phyloP scores from a whole-genome alignment of 2,113 vertebrate genomes.

The Cottus gobio region DNA sequence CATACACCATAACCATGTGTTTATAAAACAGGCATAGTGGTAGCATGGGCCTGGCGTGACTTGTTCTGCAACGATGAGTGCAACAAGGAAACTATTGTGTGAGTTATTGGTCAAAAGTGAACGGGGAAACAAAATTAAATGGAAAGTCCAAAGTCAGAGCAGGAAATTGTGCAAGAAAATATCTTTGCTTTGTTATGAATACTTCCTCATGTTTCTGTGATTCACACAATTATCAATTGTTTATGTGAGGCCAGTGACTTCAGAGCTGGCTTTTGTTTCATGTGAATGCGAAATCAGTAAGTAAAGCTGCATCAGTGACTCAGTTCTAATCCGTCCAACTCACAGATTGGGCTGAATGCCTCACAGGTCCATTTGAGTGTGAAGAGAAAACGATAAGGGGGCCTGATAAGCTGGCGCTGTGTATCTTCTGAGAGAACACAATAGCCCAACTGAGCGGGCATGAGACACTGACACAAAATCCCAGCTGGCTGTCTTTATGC shows the following conservation, averaged over 20 bases:
- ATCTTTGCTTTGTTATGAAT: not conserved
- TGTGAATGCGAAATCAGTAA: not conserved
- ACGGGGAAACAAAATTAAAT: not conserved
- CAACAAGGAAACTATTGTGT: constrained; percentile 13
- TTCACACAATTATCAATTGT: not conserved
- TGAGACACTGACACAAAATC: constrained; percentile 52
- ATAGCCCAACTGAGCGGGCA: constrained; percentile 66
- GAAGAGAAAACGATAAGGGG: constrained; percentile 67
- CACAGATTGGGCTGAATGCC: constrained; percentile 50
- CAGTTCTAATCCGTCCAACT: constrained; percentile 39
- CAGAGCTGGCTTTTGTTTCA: not conserved
- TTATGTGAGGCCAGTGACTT: not conserved
- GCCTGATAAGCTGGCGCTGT: constrained; percentile 65
- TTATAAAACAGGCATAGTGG: not conserved
- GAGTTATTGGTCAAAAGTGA: not conserved
- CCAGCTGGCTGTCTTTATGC: constrained; percentile 59
- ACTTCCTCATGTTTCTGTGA: constrained; percentile 46
- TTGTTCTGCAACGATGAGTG: not conserved
- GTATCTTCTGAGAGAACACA: constrained; percentile 72
- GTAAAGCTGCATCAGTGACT: constrained; percentile 18
- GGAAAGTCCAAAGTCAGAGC: constrained; percentile 1
- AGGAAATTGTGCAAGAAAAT: constrained; percentile 21
- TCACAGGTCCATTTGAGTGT: constrained; percentile 71
- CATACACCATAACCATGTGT: not conserved
- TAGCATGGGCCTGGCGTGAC: not conserved